These are phyloP conservation scores for Calcarius lapponicus DNA, from an alignment of 2,797 vertebrate genomes.

Conservation along the genomic window DNA sequence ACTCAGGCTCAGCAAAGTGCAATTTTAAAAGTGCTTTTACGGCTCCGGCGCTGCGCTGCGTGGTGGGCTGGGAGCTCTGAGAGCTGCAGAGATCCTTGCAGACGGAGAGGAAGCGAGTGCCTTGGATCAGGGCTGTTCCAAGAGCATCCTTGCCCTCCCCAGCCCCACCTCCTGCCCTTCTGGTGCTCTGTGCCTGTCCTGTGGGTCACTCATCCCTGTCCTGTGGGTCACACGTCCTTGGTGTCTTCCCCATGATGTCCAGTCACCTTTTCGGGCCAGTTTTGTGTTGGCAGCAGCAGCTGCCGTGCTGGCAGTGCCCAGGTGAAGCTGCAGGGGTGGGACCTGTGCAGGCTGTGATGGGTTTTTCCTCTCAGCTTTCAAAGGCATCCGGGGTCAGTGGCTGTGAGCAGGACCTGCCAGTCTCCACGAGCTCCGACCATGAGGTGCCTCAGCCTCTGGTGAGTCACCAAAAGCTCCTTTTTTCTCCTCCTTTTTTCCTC, in stretches of 20 bases:
- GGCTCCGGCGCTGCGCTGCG: background rate
- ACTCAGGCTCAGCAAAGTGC: background rate
- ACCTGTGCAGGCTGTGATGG: rapidly evolving
- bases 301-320: background rate
- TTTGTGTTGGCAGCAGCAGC: background rate
- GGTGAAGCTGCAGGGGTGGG: background rate
- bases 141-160: background rate
- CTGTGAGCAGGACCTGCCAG: constrained; percentile 1
- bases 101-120: background rate
- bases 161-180: background rate
- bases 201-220: background rate
- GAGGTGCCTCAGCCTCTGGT: constrained; percentile 52
- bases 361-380: background rate
- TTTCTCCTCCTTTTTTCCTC: no score
- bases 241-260: background rate
- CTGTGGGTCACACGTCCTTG: background rate
- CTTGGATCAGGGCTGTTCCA: background rate
- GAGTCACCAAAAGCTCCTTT: constrained; percentile 17
- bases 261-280: background rate
- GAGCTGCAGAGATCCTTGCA: background rate
- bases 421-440: background rate
- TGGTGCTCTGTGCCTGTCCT: background rate
- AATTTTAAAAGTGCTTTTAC: background rate
- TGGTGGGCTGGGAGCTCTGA: background rate
- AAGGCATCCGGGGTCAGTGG: constrained; percentile 46